Base-by-base conservation (phyloP, 2,888 invertebrate genomes). In the Orthosia incerta region DNA sequence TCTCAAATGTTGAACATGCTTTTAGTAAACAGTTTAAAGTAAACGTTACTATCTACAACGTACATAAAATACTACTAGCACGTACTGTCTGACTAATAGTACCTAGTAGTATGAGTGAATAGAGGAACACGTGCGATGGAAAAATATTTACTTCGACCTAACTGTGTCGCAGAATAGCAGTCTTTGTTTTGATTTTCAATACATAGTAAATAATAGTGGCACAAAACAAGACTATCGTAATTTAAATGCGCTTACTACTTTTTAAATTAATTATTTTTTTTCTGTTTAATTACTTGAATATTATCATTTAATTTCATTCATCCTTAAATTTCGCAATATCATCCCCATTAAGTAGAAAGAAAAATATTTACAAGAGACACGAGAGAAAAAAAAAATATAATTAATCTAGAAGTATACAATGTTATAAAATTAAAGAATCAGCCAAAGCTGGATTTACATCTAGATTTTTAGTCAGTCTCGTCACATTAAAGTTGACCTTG, bases 401-500 rank as follows among this genome's bases (percentile, higher is more conserved):
- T n/a, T n/a, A n/a, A n/a, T n/a, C n/a, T n/a, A n/a, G n/a, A n/a
- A n/a, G n/a, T n/a, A n/a, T n/a, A n/a, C n/a, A n/a, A 51, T n/a
- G 20, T 51, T 51, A n/a, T 12, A 31, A 7, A 7, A 31, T 31
- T 31, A 31, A 31, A 31, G 7, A 51, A 20, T 51, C 3, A 20
- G 0, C 1, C 12, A 20, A 13, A 15, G 3, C 4, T n/a, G 51
- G n/a, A 26, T 60, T 45, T 20, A 20, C 15, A 60, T 20, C 45
- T 16, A 60, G 11, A 23, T 56, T 26, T 45, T 48, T 46, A 63
- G 62, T 15, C 16, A 53, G 18, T n/a, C 45, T 26, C 26, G 31
- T 51, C 53, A 55, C 16, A 65, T n/a, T 23, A 16, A 50, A 53
- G 15, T 11, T 15, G 45, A 53, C 83, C 69, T 79, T 83, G 80